Conservation (phyloP, 1,140 invertebrate genomes). For the Sitodiplosis mosellana region DNA sequence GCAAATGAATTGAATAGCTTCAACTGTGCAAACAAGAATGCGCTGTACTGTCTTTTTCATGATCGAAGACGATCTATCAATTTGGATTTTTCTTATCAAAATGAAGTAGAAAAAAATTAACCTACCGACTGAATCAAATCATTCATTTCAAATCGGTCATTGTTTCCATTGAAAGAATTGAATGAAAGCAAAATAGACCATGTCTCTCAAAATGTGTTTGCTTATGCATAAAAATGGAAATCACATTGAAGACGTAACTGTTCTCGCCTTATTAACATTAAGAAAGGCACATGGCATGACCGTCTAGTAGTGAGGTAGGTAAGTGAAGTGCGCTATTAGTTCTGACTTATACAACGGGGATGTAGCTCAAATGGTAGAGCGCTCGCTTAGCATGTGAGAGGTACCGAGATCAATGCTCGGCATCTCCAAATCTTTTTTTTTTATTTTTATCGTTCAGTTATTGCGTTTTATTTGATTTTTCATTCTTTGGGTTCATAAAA, state of each 20-base stretch:
- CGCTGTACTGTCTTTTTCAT: not conserved
- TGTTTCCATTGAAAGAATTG: not conserved
- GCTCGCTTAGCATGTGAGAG: constrained; percentile 75
- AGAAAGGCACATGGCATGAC: not conserved
- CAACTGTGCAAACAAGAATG: not conserved
- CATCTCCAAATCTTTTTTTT: constrained; percentile 1
- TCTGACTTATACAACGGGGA: too few species aligned
- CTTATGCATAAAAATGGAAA: not conserved
- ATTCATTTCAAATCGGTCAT: not conserved
- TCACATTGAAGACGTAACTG: not conserved
- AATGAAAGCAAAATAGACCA: not conserved
- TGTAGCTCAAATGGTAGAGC: constrained; percentile 76
- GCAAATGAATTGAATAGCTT: not conserved
- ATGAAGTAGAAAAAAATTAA: not conserved
- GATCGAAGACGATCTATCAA: not conserved
- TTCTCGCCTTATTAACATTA: not conserved
- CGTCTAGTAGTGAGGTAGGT: not conserved
- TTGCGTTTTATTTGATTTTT: too few species aligned
- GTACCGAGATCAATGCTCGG: too few species aligned
- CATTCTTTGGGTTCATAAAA: too few species aligned
- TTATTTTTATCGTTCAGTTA: too few species aligned
- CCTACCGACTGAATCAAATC: not conserved
- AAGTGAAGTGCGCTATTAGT: too few species aligned
- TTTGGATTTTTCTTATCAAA: not conserved
- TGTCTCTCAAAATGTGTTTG: not conserved